Conservation (phyloP, 2,888 invertebrate species). For the Rhogogaster chlorosoma region DNA sequence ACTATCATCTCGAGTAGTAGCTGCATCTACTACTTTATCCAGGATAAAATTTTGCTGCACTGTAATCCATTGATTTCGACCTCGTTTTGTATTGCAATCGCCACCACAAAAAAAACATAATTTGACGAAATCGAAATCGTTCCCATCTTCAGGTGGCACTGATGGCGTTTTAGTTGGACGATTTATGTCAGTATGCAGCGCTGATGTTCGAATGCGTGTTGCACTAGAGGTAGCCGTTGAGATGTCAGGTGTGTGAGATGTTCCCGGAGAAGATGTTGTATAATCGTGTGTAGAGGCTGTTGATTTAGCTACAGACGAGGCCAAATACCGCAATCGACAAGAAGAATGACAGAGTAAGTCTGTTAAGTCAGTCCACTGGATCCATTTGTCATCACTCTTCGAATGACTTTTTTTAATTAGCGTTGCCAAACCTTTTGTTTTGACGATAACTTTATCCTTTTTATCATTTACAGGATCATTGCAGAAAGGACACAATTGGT, state of each 20-base stretch:
- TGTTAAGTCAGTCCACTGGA: neutral
- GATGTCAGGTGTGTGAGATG: constrained; percentile 9
- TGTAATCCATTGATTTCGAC: neutral
- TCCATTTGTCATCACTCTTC: constrained; percentile 3
- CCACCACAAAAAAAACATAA: constrained; percentile 26
- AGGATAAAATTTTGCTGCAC: neutral
- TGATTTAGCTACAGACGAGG: constrained; percentile 7
- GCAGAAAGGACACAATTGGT: constrained; percentile 11
- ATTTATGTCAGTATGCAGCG: constrained; percentile 7
- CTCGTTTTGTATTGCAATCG: neutral
- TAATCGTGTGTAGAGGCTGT: neutral
- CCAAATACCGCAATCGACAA: constrained; percentile 16
- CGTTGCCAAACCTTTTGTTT: constrained; percentile 17
- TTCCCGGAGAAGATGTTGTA: constrained; percentile 2
- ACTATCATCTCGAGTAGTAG: constrained; percentile 10
- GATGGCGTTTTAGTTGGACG: neutral
- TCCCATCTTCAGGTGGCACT: neutral
- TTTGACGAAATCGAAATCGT: constrained; percentile 2
- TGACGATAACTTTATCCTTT: neutral
- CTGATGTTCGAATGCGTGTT: neutral
- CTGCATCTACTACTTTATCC: constrained; percentile 15
- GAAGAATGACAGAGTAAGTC: neutral
- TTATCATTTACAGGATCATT: neutral
- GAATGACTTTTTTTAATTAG: neutral
- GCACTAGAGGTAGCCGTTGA: constrained; percentile 19